Evolutionary conservation across 2,113 vertebrate genomes (phyloP).

Genomic region (Oceanites oceanicus): DNA sequence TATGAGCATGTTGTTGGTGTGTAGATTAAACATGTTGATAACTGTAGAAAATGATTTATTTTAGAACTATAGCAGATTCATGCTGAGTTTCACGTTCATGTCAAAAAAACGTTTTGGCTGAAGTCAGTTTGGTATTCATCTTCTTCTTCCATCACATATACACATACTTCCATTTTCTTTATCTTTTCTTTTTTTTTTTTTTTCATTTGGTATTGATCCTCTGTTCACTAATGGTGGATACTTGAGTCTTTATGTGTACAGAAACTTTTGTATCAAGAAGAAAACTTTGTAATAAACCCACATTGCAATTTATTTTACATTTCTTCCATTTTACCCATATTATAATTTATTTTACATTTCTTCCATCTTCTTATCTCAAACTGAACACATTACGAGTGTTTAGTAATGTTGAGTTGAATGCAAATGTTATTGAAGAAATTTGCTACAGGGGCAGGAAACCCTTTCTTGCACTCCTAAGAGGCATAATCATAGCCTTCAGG

Average conservation of each 20-base stretch:
- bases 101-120: slow-evolving; percentile 58
- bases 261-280: slow-evolving; percentile 39
- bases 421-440: slow-evolving; percentile 25
- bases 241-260: slow-evolving; percentile 20
- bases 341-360: slow-evolving; percentile 56
- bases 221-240: slow-evolving; percentile 47
- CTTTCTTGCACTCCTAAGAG: background rate
- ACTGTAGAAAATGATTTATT: slow-evolving; percentile 38
- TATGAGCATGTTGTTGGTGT: background rate
- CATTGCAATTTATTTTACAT: slow-evolving; percentile 57
- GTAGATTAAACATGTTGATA: background rate
- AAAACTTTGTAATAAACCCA: slow-evolving; percentile 21
- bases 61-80: slow-evolving; percentile 10
- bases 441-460: slow-evolving; percentile 26
- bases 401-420: slow-evolving; percentile 47
- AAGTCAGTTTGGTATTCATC: slow-evolving; percentile 51
- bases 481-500: slow-evolving; percentile 54
- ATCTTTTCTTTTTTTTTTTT: background rate
- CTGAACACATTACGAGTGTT: slow-evolving; percentile 16
- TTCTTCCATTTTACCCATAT: slow-evolving; percentile 32
- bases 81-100: slow-evolving; percentile 39
- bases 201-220: background rate
- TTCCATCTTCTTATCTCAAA: slow-evolving; percentile 27
- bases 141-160: background rate
- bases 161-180: background rate